Base-by-base conservation (phyloP, 2,888 invertebrate species). In the Thysanoteuthis rhombus region DNA sequence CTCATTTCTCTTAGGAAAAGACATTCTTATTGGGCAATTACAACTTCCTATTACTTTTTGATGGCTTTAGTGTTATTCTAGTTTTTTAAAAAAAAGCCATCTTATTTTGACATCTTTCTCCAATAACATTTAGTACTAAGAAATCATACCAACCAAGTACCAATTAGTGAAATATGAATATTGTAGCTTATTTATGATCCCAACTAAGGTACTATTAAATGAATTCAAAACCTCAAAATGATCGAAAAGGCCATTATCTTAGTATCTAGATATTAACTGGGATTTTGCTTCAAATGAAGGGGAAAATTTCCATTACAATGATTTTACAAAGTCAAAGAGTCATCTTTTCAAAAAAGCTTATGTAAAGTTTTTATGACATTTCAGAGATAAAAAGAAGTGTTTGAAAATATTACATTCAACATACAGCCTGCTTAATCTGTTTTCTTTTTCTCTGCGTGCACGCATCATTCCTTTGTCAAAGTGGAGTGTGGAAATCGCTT, bases 391-490 rank as follows among this genome's bases (percentile, higher is more conserved):
- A 32, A n/a, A 93, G 89, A 90, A 36, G 22, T 8, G 89, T 36
- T 45, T 0, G 42, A 90, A 93, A 92, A 93, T 36, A 93, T 58
- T 58, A 93, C 92, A 92, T 92, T 75, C 93, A 75, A 93, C 93
- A 92, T 93, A 93, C 93, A 93, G 92, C 89, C 75, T 93, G 75
- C 91, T 92, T 92, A 93, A 93, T 40, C 93, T 38, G n/a, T 93
- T n/a, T 58, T 92, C 75, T 93, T 58, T 75, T 89, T 92, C 92
- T 89, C 42, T 58, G 39, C 93, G 47, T 40, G 52, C 47, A 38
- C 42, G 92, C 36, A 47, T 32, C 75, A 89, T 47, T 92, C 92
- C 36, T 40, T 58, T 38, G 58, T 47, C 90, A 58, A 25, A 4
- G 19, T 52, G 3, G 52, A 6, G 52, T 28, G 47, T 40, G 25